phyloP scores from a whole-genome alignment of 2,888 invertebrate species.

The Melolontha melolontha region DNA sequence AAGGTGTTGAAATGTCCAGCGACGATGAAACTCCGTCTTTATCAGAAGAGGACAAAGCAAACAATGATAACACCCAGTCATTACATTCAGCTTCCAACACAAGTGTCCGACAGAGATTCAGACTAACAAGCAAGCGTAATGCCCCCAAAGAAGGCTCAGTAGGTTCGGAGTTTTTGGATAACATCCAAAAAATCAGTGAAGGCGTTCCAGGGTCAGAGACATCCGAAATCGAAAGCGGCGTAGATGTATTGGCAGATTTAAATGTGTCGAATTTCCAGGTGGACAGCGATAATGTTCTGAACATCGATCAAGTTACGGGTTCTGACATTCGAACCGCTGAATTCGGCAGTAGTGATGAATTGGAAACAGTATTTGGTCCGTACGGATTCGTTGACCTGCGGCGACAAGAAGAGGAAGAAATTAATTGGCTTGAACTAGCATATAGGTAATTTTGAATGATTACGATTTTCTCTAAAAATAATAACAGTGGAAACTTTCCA shows the following conservation, averaged over 20 bases:
- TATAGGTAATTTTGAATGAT: slow-evolving; percentile 14
- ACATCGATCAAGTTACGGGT: slow-evolving; percentile 44
- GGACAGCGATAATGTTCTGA: slow-evolving; percentile 44
- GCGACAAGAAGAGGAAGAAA: slow-evolving; percentile 20
- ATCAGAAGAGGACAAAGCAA: slow-evolving; percentile 55
- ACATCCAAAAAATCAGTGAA: slow-evolving; percentile 38
- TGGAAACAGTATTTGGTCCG: slow-evolving; percentile 58
- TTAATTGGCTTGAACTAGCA: slow-evolving; percentile 25
- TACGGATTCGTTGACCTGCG: slow-evolving; percentile 61
- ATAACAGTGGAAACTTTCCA: background rate
- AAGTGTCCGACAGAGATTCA: slow-evolving; percentile 55
- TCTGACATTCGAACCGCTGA: slow-evolving; percentile 50
- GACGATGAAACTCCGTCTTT: slow-evolving; percentile 60
- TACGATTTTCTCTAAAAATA: no score
- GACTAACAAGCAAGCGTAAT: slow-evolving; percentile 46
- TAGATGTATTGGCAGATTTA: slow-evolving; percentile 60
- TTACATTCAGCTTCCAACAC: slow-evolving; percentile 31
- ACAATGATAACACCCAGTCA: slow-evolving; percentile 1
- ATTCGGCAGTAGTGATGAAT: slow-evolving; percentile 45
- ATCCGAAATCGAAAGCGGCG: slow-evolving; percentile 59
- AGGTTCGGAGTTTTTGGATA: slow-evolving; percentile 32
- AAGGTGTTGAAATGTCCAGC: slow-evolving; percentile 67
- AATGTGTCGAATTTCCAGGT: slow-evolving; percentile 42
- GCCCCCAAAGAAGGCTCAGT: slow-evolving; percentile 54
- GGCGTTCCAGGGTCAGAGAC: slow-evolving; percentile 28